These are phyloP conservation scores for Macroramphosus scolopax DNA, from an alignment of 2,797 vertebrate genomes.

Conservation along the genomic window DNA sequence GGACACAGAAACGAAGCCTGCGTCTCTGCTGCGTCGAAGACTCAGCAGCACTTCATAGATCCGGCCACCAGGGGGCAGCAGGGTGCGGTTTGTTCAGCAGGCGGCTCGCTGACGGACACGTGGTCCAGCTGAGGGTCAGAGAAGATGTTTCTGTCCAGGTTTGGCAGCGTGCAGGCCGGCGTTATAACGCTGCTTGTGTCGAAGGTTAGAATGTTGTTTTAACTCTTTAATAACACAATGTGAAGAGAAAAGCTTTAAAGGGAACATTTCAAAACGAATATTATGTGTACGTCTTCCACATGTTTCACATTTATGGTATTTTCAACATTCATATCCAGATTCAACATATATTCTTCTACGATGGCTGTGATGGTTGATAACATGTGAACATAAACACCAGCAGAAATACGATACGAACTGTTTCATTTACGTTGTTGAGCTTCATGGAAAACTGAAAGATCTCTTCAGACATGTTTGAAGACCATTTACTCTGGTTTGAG, in stretches of 20 bases:
- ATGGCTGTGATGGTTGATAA: no score
- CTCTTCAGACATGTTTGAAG: no score
- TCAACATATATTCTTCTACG: not conserved
- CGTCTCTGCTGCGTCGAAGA: conserved; percentile 61
- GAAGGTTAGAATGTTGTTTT: not conserved
- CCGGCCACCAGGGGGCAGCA: not conserved
- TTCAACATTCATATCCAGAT: not conserved
- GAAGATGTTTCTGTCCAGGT: no score
- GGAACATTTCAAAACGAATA: not conserved
- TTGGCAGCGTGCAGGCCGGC: not conserved
- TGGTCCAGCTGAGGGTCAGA: not conserved
- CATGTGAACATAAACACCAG: no score
- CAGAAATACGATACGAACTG: no score
- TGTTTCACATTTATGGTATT: not conserved
- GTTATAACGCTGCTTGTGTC: no score
- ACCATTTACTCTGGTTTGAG: no score
- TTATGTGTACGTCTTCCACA: conserved; percentile 6
- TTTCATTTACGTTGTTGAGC: no score
- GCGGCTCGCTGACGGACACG: not conserved
- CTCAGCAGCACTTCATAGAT: conserved; percentile 78
- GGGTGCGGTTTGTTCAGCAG: not conserved
- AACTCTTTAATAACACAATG: not conserved
- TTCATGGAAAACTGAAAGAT: no score
- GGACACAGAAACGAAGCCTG: conserved; percentile 63
- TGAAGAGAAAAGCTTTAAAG: not conserved